phyloP scores from a whole-genome alignment of 1,140 invertebrate genomes.

The Oscheius sp. region DNA sequence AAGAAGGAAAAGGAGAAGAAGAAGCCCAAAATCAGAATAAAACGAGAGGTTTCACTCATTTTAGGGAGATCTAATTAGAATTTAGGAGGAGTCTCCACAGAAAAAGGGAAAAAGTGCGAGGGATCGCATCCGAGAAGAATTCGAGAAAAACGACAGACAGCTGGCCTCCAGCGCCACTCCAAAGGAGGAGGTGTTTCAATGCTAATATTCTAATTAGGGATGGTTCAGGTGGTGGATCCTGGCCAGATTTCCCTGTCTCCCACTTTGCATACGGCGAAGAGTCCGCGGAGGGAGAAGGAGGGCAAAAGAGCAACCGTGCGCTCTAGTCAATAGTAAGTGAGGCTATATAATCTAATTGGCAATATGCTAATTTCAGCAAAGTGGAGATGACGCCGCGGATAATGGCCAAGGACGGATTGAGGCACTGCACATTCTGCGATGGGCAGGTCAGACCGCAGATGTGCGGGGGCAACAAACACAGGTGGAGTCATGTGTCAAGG shows the following conservation, averaged over 20 bases:
- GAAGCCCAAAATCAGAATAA: no score
- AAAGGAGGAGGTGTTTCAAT: no score
- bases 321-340: slow-evolving; percentile 22
- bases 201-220: no score
- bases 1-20: no score
- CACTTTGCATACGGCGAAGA: neutral
- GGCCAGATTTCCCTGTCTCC: neutral
- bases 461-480: slow-evolving; percentile 43
- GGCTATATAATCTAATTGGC: neutral
- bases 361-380: slow-evolving; percentile 33
- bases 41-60: no score
- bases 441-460: slow-evolving; percentile 43
- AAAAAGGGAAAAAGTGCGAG: no score
- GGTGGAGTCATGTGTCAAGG: no score
- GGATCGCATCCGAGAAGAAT: neutral
- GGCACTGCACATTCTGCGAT: slow-evolving; percentile 36
- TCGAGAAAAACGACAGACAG: neutral
- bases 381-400: slow-evolving; percentile 41
- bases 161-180: neutral
- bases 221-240: neutral
- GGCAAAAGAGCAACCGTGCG: neutral
- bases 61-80: no score
- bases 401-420: slow-evolving; percentile 23
- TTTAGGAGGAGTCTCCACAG: no score
- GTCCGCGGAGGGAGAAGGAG: neutral